A percentile compares a stretch with the other conserved stretches of the same genome.
phyloP scores from a whole-genome alignment of 2,113 vertebrate species.

The Limanda limanda region DNA sequence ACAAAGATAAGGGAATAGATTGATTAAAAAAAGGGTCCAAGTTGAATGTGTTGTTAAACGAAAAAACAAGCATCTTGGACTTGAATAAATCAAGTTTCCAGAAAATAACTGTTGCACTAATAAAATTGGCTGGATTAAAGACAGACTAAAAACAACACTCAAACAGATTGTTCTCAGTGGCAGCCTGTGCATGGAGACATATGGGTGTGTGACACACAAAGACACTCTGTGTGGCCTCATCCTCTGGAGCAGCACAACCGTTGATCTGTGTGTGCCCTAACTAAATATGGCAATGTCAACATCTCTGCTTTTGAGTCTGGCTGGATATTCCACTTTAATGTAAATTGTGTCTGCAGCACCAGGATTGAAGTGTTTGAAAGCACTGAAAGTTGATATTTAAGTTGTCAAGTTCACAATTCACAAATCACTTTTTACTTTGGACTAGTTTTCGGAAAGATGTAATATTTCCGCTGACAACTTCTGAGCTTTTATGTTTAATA shows the following conservation, averaged over 20 bases:
- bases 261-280: conserved; percentile 34
- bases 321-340: conserved; percentile 14
- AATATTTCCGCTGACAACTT: background rate
- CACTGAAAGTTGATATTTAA: background rate
- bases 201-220: conserved; percentile 58
- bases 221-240: conserved; percentile 50
- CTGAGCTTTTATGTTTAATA: background rate
- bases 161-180: conserved; percentile 48
- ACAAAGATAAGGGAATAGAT: background rate
- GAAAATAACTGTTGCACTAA: conserved; percentile 45
- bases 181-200: conserved; percentile 20
- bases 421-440: background rate
- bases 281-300: conserved; percentile 34
- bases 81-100: conserved; percentile 40
- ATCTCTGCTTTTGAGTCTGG: background rate
- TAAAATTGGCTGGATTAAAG: conserved; percentile 53
- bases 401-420: background rate
- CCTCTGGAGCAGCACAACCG: conserved; percentile 25
- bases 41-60: no score
- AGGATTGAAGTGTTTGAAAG: background rate
- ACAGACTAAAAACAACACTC: background rate
- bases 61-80: background rate
- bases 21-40: background rate
- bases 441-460: background rate
- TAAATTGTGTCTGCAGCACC: background rate